phyloP scores from a whole-genome alignment of 35 echinoderm and acorn worm species.

The Apostichopus japonicus region DNA sequence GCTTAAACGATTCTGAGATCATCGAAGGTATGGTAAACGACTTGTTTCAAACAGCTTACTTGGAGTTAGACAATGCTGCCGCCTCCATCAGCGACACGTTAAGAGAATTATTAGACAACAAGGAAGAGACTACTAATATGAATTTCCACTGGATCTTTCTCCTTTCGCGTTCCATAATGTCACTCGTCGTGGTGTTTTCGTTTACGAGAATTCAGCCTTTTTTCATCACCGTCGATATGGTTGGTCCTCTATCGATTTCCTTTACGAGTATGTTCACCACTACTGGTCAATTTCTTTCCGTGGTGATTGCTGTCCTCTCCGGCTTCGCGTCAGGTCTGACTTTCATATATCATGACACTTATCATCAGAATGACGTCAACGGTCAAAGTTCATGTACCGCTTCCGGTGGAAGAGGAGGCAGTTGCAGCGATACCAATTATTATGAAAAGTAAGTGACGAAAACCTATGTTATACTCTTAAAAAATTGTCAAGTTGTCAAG shows the following conservation, averaged over 20 bases:
- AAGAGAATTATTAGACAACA: neutral
- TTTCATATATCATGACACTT: conserved; percentile 63
- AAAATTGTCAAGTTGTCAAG: too few relatives aligned
- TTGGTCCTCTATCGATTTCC: conserved; percentile 77
- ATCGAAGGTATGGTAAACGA: neutral
- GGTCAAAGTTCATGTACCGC: neutral
- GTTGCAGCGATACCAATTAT: conserved; percentile 15
- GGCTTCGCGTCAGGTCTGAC: conserved; percentile 73
- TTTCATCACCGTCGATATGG: conserved; percentile 69
- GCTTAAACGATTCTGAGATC: neutral
- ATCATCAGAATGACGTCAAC: neutral
- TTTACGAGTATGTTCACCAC: conserved; percentile 66
- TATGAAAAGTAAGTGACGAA: conserved; percentile 40
- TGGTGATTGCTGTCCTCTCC: conserved; percentile 66
- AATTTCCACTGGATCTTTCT: neutral
- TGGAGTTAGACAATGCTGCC: neutral
- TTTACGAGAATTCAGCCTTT: conserved; percentile 66
- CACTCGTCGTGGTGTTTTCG: conserved; percentile 55
- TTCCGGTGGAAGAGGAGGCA: conserved; percentile 5
- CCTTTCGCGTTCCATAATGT: conserved; percentile 52
- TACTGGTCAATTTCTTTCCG: conserved; percentile 70
- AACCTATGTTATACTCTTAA: too few relatives aligned
- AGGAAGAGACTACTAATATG: neutral
- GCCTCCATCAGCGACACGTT: neutral
- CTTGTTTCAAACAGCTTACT: neutral